Base-by-base conservation (phyloP, 2,797 vertebrate genomes). In the Cyprinodon diabolis region DNA sequence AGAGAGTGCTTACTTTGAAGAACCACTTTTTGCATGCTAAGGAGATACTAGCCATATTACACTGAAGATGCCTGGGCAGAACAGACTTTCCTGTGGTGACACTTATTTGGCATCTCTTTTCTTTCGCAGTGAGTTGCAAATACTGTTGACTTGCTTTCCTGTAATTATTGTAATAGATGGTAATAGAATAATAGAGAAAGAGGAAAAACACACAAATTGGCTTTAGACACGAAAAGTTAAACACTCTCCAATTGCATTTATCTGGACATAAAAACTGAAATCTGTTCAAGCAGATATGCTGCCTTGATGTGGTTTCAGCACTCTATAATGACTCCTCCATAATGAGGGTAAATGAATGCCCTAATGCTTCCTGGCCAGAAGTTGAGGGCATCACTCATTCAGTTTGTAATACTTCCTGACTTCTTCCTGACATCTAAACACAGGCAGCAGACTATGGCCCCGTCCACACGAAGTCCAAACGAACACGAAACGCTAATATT, bases 281-380 rank as follows among this genome's bases (percentile, higher is more conserved):
- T 37, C n/a, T 78, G 56, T 54, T 67, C 63, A 72, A 77, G 52
- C 66, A 56, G 9, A 66, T 12, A 60, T 43, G 17, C 66, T 68
- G 65, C 70, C 69, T 87, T 86, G 79, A 91, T 92, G 89, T 92
- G 89, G 83, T 81, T 87, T 75, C 23, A 25, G 87, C 69, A 63
- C 85, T 85, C 78, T 69, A 55, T 47, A 83, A 76, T 82, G 88
- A 85, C 80, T 92, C 76, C 52, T 55, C 43, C 47, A 82, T 87
- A 89, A 89, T 89, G 65, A 88, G 76, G 77, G 75, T 71, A 81
- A 88, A 88, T 83, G 76, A 86, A 67, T 52, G 2, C 9, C 57
- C 69, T 86, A 86, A 90, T 86, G 77, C 78, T 81, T 85, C 76
- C 69, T 78, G 85, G 80, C 71, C 51, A 75, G 55, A 63, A 62